Conservation (phyloP, 2,797 vertebrate species). For the Neoniphon sammara region DNA sequence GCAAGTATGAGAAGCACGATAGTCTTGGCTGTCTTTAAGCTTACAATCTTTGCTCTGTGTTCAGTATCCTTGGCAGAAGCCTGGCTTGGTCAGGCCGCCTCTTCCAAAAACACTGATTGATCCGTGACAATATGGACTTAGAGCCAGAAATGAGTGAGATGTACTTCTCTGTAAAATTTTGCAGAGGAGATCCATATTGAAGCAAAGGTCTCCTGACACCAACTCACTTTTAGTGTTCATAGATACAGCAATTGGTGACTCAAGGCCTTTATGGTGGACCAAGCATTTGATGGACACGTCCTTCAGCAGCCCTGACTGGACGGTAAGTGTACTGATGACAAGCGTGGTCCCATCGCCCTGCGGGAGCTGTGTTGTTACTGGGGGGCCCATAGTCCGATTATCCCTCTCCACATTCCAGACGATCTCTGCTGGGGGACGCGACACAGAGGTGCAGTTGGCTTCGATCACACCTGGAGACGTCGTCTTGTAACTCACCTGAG, state of each 20-base stretch:
- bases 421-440: constrained; percentile 81
- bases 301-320: constrained; percentile 81
- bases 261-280: constrained; percentile 85
- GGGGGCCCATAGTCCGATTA: constrained; percentile 82
- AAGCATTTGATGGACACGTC: constrained; percentile 86
- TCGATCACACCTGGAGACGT: constrained; percentile 82
- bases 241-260: constrained; percentile 84
- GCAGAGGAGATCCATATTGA: not conserved
- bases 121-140: not conserved
- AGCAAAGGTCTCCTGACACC: not conserved
- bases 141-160: not conserved
- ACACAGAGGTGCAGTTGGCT: constrained; percentile 84
- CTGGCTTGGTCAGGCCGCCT: not conserved
- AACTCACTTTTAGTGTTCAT: constrained; percentile 88
- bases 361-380: constrained; percentile 56
- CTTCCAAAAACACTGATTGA: not conserved
- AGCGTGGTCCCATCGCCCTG: constrained; percentile 83
- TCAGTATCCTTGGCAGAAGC: not conserved
- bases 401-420: constrained; percentile 86
- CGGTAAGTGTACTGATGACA: constrained; percentile 82
- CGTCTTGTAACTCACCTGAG: constrained; percentile 86
- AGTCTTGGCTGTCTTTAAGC: not conserved
- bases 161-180: not conserved
- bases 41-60: not conserved
- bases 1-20: not conserved